Conservation (phyloP, 2,888 invertebrate species). For the Drosophila meridiana region DNA sequence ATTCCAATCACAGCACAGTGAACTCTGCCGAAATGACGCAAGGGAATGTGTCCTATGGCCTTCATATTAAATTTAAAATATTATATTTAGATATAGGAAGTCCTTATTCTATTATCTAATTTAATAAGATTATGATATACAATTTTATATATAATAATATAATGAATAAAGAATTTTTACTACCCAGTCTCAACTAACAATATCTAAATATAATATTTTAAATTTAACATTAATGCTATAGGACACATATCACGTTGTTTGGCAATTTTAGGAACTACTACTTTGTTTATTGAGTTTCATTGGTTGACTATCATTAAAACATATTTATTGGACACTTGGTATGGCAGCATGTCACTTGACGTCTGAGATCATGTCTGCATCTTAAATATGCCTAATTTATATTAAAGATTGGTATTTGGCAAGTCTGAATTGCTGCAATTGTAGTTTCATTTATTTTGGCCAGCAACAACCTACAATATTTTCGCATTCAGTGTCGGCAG, state of each 20-base stretch:
- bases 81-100: not conserved
- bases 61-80: not conserved
- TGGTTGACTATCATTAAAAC: not conserved
- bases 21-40: not conserved
- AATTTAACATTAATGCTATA: no score
- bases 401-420: not conserved
- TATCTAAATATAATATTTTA: no score
- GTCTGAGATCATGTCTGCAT: not conserved
- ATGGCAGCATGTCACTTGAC: not conserved
- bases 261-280: not conserved
- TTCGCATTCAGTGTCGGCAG: slow-evolving; percentile 57
- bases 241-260: no score
- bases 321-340: not conserved
- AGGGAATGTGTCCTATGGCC: not conserved
- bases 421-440: slow-evolving; percentile 33
- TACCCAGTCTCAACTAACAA: no score
- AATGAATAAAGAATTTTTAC: no score
- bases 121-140: no score
- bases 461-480: slow-evolving; percentile 34
- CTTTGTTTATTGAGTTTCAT: no score
- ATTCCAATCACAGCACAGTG: slow-evolving; percentile 10
- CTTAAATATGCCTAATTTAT: not conserved
- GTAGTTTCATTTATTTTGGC: slow-evolving; percentile 11
- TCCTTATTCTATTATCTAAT: no score
- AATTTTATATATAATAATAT: no score